Evolutionary conservation across 2,888 invertebrate genomes (phyloP).

Genomic region (Diaperis boleti): DNA sequence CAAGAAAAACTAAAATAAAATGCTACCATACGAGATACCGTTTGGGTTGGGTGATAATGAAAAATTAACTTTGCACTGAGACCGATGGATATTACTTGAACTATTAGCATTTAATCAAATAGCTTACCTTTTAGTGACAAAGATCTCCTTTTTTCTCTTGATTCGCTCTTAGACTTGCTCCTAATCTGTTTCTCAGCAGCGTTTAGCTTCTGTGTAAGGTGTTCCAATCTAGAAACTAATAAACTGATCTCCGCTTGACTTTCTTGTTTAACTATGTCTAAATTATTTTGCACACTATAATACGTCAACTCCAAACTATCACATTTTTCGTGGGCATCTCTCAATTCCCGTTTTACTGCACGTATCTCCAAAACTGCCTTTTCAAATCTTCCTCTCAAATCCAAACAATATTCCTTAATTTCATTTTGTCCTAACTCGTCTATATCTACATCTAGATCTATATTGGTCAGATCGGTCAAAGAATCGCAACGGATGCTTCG

Average conservation of each 20-base stretch:
- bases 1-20: no score
- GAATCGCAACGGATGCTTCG: slow-evolving; percentile 76
- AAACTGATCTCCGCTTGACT: slow-evolving; percentile 80
- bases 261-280: slow-evolving; percentile 74
- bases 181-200: slow-evolving; percentile 86
- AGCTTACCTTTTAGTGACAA: slow-evolving; percentile 80
- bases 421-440: slow-evolving; percentile 81
- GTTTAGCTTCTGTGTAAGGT: slow-evolving; percentile 84
- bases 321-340: slow-evolving; percentile 83
- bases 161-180: slow-evolving; percentile 84
- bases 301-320: slow-evolving; percentile 86
- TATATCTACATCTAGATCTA: slow-evolving; percentile 81
- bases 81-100: neutral
- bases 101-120: neutral
- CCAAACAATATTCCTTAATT: slow-evolving; percentile 84
- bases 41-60: no score
- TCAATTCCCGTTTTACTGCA: slow-evolving; percentile 83
- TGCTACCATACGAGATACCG: no score
- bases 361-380: slow-evolving; percentile 87
- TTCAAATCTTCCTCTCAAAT: slow-evolving; percentile 81
- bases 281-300: slow-evolving; percentile 79
- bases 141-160: slow-evolving; percentile 82
- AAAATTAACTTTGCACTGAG: no score
- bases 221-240: slow-evolving; percentile 87
- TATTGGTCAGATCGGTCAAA: slow-evolving; percentile 83